Percentiles rank a stretch among this genome's conserved stretches.
Conservation (phyloP, 2,888 invertebrate species). For the Heliconius ethilla region DNA sequence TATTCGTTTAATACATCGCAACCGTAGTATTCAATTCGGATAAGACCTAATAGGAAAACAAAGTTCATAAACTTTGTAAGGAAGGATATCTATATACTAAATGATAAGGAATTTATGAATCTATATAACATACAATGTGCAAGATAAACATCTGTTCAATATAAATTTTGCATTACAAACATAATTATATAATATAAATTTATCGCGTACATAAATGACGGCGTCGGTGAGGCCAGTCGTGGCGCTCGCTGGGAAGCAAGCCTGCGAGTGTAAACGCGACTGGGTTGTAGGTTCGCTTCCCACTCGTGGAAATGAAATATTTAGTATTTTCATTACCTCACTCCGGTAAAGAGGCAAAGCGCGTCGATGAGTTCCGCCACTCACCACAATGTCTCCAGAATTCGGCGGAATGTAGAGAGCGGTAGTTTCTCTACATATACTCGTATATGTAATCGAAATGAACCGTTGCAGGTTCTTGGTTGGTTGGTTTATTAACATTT, state of each 20-base stretch:
- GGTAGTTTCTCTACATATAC: too few species aligned
- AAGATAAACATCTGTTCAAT: slow-evolving; percentile 5
- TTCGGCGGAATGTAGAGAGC: too few species aligned
- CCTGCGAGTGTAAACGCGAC: too few species aligned
- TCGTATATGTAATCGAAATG: too few species aligned
- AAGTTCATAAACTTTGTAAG: slow-evolving; percentile 1
- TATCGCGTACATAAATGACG: slow-evolving; percentile 4
- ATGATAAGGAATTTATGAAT: not conserved
- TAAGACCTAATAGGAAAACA: slow-evolving; percentile 8
- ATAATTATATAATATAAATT: not conserved
- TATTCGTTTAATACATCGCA: too few species aligned
- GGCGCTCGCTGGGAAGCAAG: too few species aligned
- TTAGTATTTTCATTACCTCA: too few species aligned
- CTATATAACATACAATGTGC: not conserved
- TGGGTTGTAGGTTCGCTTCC: not conserved
- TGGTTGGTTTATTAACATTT: too few species aligned
- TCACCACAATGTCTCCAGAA: too few species aligned
- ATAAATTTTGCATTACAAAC: not conserved
- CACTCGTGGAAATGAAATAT: not conserved
- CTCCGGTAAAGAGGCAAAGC: too few species aligned
- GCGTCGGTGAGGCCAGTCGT: not conserved
- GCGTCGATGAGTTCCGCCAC: too few species aligned
- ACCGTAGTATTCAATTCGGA: not conserved
- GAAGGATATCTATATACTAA: slow-evolving; percentile 12
- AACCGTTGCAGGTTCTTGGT: too few species aligned